phyloP scores from a whole-genome alignment of 2,888 invertebrate genomes.

The Epinotia brunnichana region DNA sequence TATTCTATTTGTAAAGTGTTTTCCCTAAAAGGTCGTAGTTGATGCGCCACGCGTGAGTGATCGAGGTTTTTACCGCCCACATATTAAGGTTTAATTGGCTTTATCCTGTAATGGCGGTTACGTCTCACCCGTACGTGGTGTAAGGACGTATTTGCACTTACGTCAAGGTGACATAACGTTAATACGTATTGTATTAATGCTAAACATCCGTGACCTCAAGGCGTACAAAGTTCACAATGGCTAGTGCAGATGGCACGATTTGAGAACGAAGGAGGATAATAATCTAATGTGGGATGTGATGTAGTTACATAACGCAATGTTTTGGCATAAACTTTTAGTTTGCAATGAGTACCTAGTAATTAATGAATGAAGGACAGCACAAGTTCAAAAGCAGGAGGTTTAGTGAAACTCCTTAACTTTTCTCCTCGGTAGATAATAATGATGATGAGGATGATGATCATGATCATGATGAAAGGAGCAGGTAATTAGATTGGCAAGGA shows the following conservation, averaged over 20 bases:
- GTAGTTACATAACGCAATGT: background rate
- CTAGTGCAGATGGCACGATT: slow-evolving; percentile 69
- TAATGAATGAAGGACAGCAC: background rate
- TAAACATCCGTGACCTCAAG: slow-evolving; percentile 81
- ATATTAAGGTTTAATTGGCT: slow-evolving; percentile 56
- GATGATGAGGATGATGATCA: no score
- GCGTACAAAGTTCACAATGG: slow-evolving; percentile 75
- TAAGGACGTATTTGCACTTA: slow-evolving; percentile 69
- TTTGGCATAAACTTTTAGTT: background rate
- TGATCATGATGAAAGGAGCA: background rate
- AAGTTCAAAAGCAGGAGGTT: background rate
- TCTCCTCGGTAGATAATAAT: background rate
- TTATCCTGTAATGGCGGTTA: slow-evolving; percentile 47
- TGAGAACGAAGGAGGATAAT: slow-evolving; percentile 51
- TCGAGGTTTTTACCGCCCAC: slow-evolving; percentile 53
- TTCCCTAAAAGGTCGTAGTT: slow-evolving; percentile 56
- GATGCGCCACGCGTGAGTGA: slow-evolving; percentile 51
- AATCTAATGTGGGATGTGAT: background rate
- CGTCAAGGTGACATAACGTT: slow-evolving; percentile 82
- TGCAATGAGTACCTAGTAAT: background rate
- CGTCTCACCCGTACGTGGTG: slow-evolving; percentile 48
- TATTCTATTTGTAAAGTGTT: slow-evolving; percentile 42
- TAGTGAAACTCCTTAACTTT: background rate
- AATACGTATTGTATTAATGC: slow-evolving; percentile 79
- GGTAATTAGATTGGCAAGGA: no score